phyloP scores from a whole-genome alignment of 2,888 invertebrate species.

The Pimpla rufipes region DNA sequence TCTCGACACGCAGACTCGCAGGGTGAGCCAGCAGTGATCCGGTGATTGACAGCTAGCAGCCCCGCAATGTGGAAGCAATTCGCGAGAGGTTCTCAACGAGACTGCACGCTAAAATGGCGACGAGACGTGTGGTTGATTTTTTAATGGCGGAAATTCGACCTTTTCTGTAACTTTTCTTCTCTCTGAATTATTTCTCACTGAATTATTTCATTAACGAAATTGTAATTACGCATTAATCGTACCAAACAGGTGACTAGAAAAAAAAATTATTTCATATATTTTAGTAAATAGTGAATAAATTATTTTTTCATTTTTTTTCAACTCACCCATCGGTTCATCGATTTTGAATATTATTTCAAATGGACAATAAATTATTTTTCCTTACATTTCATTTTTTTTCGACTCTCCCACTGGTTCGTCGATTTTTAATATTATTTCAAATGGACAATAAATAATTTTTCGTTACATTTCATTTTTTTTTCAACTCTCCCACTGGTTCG shows the following conservation, averaged over 20 bases:
- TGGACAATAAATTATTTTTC: too few relatives aligned
- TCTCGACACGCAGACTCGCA: constrained; percentile 61
- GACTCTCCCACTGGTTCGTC: too few relatives aligned
- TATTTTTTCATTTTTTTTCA: too few relatives aligned
- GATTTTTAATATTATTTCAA: too few relatives aligned
- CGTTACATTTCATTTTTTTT: too few relatives aligned
- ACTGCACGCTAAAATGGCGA: constrained; percentile 82
- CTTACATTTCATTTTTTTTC: too few relatives aligned
- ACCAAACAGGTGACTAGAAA: too few relatives aligned
- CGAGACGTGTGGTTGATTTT: constrained; percentile 83
- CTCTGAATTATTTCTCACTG: constrained; percentile 1
- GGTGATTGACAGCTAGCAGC: constrained; percentile 81
- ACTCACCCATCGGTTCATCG: too few relatives aligned
- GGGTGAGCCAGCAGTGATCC: constrained; percentile 79
- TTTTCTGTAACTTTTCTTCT: constrained; percentile 1
- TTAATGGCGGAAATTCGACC: constrained; percentile 77
- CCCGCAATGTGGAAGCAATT: constrained; percentile 54
- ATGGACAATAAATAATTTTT: too few relatives aligned
- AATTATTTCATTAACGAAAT: neutral
- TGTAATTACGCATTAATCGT: neutral
- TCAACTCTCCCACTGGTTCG: too few relatives aligned
- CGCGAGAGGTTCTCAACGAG: constrained; percentile 69
- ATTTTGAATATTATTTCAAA: too few relatives aligned
- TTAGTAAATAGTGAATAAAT: neutral
- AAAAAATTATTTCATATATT: neutral